A percentile compares a stretch with the other conserved stretches of the same genome.
Conservation (phyloP, 2,113 vertebrate genomes). For the Danionella cerebrum region DNA sequence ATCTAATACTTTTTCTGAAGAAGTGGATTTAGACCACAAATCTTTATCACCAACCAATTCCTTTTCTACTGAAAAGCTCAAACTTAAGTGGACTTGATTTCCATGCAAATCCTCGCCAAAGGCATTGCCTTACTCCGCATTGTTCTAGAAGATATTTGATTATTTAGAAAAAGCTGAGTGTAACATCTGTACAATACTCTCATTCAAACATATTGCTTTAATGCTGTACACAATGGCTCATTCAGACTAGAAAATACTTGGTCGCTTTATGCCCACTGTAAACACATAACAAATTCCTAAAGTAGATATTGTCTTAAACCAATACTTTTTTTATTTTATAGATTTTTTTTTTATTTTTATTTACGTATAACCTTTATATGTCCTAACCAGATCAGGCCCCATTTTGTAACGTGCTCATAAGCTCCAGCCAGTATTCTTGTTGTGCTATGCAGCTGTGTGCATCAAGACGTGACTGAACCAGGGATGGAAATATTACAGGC, state of each 20-base stretch:
- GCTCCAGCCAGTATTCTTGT: slow-evolving; percentile 4
- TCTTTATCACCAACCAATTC: slow-evolving; percentile 9
- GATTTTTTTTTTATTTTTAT: too few relatives aligned
- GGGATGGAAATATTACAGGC: neutral
- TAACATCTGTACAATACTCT: neutral
- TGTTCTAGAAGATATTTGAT: slow-evolving; percentile 8
- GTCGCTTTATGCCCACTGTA: neutral
- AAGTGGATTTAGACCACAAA: neutral
- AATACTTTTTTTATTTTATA: too few relatives aligned
- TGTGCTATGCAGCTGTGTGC: slow-evolving; percentile 17
- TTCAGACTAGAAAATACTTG: slow-evolving; percentile 13
- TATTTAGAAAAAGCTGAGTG: slow-evolving; percentile 3
- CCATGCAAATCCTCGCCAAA: slow-evolving; percentile 12
- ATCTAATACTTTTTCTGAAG: neutral
- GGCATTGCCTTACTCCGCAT: neutral
- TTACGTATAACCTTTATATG: too few relatives aligned
- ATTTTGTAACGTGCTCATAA: slow-evolving; percentile 23
- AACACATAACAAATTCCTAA: too few relatives aligned
- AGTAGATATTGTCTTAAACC: neutral
- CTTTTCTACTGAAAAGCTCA: slow-evolving; percentile 3
- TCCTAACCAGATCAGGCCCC: slow-evolving; percentile 15
- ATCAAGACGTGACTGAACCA: slow-evolving; percentile 10
- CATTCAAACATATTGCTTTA: slow-evolving; percentile 5
- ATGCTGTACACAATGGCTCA: slow-evolving; percentile 3
- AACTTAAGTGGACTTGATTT: slow-evolving; percentile 14